A percentile compares a stretch with the other conserved stretches of the same genome.
Conservation (phyloP, 1,140 invertebrate species). For the Nautilus pompilius region DNA sequence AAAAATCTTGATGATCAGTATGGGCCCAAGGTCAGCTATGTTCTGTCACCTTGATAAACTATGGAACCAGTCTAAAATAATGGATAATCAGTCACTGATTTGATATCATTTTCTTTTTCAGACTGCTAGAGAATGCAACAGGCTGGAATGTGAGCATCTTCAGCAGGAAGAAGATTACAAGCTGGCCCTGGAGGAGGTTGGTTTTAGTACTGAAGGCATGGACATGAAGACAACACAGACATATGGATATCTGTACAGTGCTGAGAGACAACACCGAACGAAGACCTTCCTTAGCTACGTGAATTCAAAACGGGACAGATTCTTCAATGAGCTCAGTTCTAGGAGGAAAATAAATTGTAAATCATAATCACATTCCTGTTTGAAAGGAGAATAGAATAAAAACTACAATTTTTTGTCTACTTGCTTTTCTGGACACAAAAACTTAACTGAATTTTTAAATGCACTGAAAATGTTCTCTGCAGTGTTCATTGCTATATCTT, state of each 20-base stretch:
- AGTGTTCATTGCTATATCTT: too few relatives aligned
- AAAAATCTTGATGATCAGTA: neutral
- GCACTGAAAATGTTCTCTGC: too few relatives aligned
- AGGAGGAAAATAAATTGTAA: too few relatives aligned
- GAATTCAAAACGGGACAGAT: conserved; percentile 23
- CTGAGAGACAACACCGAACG: conserved; percentile 23
- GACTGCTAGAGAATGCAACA: conserved; percentile 32
- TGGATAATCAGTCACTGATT: neutral
- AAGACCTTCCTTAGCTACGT: conserved; percentile 32
- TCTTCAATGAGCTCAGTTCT: conserved; percentile 20
- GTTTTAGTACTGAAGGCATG: neutral
- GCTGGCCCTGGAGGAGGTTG: conserved; percentile 18
- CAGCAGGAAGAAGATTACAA: conserved; percentile 31
- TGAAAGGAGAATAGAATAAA: too few relatives aligned
- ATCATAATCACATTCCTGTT: too few relatives aligned
- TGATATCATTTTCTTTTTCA: conserved; percentile 16
- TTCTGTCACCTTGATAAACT: neutral
- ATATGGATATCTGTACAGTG: conserved; percentile 15
- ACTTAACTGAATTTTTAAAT: too few relatives aligned
- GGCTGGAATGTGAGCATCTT: conserved; percentile 21
- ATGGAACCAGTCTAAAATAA: neutral
- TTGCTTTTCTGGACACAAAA: too few relatives aligned
- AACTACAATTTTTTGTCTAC: too few relatives aligned
- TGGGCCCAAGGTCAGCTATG: neutral
- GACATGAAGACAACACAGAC: neutral